phyloP scores from a whole-genome alignment of 2,888 invertebrate species.

The Eupeodes latifasciatus region DNA sequence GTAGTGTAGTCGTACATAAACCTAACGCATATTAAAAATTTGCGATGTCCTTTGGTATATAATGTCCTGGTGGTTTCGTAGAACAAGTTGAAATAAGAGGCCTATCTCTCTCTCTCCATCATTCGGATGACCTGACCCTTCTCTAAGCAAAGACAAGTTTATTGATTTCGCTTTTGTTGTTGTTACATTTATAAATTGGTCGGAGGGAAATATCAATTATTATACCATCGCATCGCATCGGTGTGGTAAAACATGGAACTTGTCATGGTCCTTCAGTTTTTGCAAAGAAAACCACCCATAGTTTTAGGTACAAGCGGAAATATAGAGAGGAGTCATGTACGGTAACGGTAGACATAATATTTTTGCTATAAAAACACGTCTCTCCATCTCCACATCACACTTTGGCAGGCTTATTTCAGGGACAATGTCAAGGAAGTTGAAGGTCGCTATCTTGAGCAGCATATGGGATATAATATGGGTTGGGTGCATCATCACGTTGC shows the following conservation, averaged over 20 bases:
- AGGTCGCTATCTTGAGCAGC: slow-evolving; percentile 1
- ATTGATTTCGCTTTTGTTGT: slow-evolving; percentile 16
- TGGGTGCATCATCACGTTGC: not conserved
- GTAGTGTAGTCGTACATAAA: not conserved
- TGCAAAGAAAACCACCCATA: not conserved
- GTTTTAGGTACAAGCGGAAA: too few relatives aligned
- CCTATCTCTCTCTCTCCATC: not conserved
- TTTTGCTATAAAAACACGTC: not conserved
- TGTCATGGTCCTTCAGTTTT: slow-evolving; percentile 9
- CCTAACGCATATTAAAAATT: slow-evolving; percentile 2
- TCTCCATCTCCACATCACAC: not conserved
- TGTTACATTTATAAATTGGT: not conserved
- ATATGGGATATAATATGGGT: too few relatives aligned
- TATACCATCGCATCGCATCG: not conserved
- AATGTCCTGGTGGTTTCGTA: not conserved
- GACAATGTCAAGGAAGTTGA: slow-evolving; percentile 49
- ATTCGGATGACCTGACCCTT: not conserved
- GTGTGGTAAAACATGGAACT: slow-evolving; percentile 19
- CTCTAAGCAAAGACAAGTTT: not conserved
- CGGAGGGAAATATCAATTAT: slow-evolving; percentile 29
- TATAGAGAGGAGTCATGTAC: not conserved
- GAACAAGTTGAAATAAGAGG: slow-evolving; percentile 9
- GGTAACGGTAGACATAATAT: not conserved
- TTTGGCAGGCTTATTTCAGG: slow-evolving; percentile 37
- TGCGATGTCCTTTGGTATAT: not conserved